Conservation (phyloP, 1,140 invertebrate genomes). For the Spodoptera frugiperda region DNA sequence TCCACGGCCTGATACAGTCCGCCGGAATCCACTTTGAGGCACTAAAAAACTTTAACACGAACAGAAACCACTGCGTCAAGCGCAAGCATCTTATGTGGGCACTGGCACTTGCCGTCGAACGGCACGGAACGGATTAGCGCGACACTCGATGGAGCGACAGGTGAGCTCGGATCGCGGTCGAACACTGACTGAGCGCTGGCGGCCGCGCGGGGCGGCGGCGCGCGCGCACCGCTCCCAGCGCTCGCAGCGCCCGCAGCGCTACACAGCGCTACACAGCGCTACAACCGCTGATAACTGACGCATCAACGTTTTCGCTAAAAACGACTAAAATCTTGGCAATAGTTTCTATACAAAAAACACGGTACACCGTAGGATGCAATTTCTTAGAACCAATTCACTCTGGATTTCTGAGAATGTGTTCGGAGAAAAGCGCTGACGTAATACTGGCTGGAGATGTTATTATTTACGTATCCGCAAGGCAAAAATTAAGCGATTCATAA, state of each 20-base stretch:
- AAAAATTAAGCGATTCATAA: conserved; percentile 26
- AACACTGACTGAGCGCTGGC: conserved; percentile 67
- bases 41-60: conserved; percentile 74
- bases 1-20: conserved; percentile 82
- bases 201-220: conserved; percentile 31
- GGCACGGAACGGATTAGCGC: conserved; percentile 57
- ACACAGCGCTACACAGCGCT: conserved; percentile 47
- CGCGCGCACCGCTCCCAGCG: conserved; percentile 44
- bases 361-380: conserved; percentile 48
- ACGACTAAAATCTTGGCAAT: conserved; percentile 56
- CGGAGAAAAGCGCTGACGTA: conserved; percentile 35
- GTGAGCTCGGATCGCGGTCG: conserved; percentile 67
- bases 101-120: conserved; percentile 69
- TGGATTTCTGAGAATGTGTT: conserved; percentile 29
- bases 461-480: conserved; percentile 21
- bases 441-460: conserved; percentile 16
- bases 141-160: conserved; percentile 61
- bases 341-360: conserved; percentile 49
- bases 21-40: conserved; percentile 82
- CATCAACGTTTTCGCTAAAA: conserved; percentile 40
- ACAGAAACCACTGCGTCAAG: conserved; percentile 72
- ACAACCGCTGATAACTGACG: conserved; percentile 35
- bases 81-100: conserved; percentile 77
- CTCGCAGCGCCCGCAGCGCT: conserved; percentile 29
- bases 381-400: conserved; percentile 48